Evolutionary conservation across 2,797 vertebrate species (phyloP), one percentile per base, ranked within the genome.

Genomic region (Melanotaenia parkinsoni): DNA sequence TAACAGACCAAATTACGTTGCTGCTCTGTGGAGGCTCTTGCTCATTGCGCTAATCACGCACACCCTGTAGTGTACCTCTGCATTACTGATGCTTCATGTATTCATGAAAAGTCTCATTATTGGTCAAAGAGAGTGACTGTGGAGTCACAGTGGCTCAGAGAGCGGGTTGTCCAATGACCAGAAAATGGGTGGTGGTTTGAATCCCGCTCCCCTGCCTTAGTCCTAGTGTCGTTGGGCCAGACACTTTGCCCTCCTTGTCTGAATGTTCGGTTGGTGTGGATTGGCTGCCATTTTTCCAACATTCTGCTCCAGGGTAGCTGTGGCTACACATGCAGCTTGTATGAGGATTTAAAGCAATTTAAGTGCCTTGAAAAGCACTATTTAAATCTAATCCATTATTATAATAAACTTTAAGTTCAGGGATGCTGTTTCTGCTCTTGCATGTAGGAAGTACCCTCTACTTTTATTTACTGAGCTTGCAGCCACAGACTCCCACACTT

Each of bases 401-500:
- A 45, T 47, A 47, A n/a, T 47, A n/a, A 20, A 47, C 18, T 80
- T 77, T 43, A 56, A 37, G 66, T 70, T 70, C 65, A 63, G 68
- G 33, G 50, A 67, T 63, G 43, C 18, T 22, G 37, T 74, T 74
- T 85, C n/a, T 64, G 63, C 45, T 20, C 30, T 38, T 37, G 20
- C 58, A 50, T 51, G 63, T 58, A 70, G 40, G 64, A 83, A 58
- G 73, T 58, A 58, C 50, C 74, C 75, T 74, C 56, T 64, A 72
- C 70, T 50, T 81, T 78, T 60, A 73, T 83, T 83, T 65, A 58
- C 62, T 70, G 51, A 74, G 64, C 72, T 76, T 69, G 62, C 75
- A 60, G 71, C 62, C 0, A 35, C 73, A 47, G 70, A 70, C 74
- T 83, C 79, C 59, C 75, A 79, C 82, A 69, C 80, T 83, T 75